phyloP scores from a whole-genome alignment of 1,140 invertebrate species.

The Paralvinella palmiformis region DNA sequence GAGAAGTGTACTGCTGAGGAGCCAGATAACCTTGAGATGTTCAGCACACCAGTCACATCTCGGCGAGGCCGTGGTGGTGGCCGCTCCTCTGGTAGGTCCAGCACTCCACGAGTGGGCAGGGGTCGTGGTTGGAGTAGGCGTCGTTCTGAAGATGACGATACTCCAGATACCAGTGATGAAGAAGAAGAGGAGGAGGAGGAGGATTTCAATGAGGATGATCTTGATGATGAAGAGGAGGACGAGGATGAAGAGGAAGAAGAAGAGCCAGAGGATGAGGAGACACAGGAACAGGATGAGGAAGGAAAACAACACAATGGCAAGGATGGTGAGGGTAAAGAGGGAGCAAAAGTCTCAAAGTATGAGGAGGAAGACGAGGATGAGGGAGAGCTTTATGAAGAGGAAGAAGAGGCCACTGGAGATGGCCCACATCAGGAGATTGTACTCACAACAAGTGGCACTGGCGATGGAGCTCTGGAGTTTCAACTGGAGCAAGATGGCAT shows the following conservation, averaged over 20 bases:
- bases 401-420: conserved; percentile 19
- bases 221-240: conserved; percentile 3
- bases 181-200: background rate
- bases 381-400: conserved; percentile 17
- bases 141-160: no score
- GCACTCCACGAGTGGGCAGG: background rate
- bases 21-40: no score
- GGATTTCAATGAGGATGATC: no score
- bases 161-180: no score
- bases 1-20: background rate
- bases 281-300: conserved; percentile 20
- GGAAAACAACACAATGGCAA: conserved; percentile 14
- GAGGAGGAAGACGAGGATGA: conserved; percentile 17
- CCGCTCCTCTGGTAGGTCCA: background rate
- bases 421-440: background rate
- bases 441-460: no score
- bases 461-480: no score
- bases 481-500: no score
- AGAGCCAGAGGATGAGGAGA: conserved; percentile 17
- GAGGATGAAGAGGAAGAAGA: conserved; percentile 16
- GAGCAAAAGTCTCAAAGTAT: conserved; percentile 4
- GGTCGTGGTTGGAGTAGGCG: no score
- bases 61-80: no score
- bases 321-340: conserved; percentile 12
- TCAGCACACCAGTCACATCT: no score